These are phyloP conservation scores for Ganaspis brasiliensis DNA, from an alignment of 2,888 invertebrate genomes.

Conservation along the genomic window DNA sequence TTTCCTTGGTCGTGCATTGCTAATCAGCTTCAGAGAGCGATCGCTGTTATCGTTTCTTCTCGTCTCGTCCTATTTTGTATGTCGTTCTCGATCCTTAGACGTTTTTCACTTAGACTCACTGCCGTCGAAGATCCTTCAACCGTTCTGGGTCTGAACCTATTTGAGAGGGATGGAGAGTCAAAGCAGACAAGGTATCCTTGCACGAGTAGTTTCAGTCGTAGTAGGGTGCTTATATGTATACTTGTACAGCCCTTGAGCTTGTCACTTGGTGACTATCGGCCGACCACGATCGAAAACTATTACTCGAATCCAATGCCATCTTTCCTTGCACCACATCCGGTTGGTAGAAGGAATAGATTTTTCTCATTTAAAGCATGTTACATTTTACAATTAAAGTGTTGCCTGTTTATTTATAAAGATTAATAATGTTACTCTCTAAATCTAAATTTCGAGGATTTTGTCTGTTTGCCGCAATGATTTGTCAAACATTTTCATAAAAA, in stretches of 20 bases:
- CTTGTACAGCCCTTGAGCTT: constrained; percentile 22
- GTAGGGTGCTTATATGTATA: constrained; percentile 36
- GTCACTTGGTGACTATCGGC: constrained; percentile 65
- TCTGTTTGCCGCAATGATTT: too few relatives aligned
- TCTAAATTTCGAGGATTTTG: too few relatives aligned
- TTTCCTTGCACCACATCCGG: constrained; percentile 68
- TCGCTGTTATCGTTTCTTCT: constrained; percentile 39
- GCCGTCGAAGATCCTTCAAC: constrained; percentile 18
- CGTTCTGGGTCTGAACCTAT: constrained; percentile 16
- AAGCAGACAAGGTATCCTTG: constrained; percentile 29
- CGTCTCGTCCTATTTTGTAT: constrained; percentile 41
- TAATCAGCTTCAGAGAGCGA: constrained; percentile 37
- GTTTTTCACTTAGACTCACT: constrained; percentile 28
- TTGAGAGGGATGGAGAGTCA: constrained; percentile 26
- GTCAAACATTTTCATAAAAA: too few relatives aligned
- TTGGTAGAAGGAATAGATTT: constrained; percentile 57
- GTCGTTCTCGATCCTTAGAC: constrained; percentile 29
- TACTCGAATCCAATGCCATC: constrained; percentile 66
- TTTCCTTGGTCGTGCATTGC: constrained; percentile 16
- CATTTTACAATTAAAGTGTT: too few relatives aligned
- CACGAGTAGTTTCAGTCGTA: constrained; percentile 32
- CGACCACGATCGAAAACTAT: constrained; percentile 68
- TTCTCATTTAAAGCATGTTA: background rate
- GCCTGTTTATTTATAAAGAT: too few relatives aligned
- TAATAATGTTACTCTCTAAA: too few relatives aligned